Percentiles rank a stretch among this genome's conserved stretches.
Evolutionary conservation across 2,888 invertebrate genomes (phyloP).

Genomic region (Hypena proboscidalis): DNA sequence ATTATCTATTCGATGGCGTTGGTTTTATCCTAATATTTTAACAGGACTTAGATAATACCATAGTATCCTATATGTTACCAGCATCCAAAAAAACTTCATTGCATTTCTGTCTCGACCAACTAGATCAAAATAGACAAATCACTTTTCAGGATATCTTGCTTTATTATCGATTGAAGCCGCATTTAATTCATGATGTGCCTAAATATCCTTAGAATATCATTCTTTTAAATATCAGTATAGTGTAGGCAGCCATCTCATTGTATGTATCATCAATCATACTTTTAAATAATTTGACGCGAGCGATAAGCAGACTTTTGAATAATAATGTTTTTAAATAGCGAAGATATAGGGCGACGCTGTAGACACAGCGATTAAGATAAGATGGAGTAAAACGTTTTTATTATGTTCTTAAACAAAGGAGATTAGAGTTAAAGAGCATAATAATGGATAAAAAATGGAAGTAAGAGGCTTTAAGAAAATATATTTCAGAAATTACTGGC

Average conservation of each 20-base stretch:
- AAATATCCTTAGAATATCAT: conserved; percentile 42
- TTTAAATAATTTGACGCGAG: conserved; percentile 59
- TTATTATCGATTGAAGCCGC: conserved; percentile 13
- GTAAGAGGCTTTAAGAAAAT: conserved; percentile 46
- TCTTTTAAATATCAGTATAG: conserved; percentile 58
- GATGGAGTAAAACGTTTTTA: conserved; percentile 49
- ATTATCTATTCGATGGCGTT: conserved; percentile 7
- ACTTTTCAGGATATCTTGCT: too few species aligned
- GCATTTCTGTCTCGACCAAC: too few species aligned
- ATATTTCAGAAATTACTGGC: conserved; percentile 57
- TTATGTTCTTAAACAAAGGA: conserved; percentile 51
- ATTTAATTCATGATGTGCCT: conserved; percentile 28
- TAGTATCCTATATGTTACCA: too few species aligned
- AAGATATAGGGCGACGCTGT: conserved; percentile 48
- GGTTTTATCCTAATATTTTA: too few species aligned
- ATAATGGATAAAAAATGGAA: conserved; percentile 40
- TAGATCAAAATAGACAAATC: too few species aligned
- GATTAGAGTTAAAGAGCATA: conserved; percentile 43
- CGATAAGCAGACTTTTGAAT: conserved; percentile 58
- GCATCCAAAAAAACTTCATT: too few species aligned
- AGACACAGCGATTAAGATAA: conserved; percentile 49
- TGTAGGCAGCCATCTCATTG: conserved; percentile 55
- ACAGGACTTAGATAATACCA: too few species aligned
- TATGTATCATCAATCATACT: conserved; percentile 68
- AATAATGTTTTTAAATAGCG: conserved; percentile 53